These are phyloP conservation scores for Cryptotis parvus DNA, from an alignment of 2,113 vertebrate genomes.

Conservation along the genomic window DNA sequence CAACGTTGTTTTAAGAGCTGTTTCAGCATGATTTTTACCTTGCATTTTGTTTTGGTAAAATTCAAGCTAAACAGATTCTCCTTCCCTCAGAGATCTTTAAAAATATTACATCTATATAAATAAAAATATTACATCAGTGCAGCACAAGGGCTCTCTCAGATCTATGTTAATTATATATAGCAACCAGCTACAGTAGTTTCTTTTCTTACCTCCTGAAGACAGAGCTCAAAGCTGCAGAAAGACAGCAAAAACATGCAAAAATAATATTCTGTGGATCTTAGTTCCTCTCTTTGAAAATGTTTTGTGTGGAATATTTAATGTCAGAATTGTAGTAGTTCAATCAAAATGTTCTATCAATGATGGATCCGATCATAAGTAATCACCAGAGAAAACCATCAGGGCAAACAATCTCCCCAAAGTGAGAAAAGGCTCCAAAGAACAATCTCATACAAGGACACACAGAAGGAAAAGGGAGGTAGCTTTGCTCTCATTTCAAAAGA, in stretches of 20 bases:
- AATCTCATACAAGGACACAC: not conserved
- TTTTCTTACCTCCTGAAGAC: not conserved
- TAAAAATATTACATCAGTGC: not conserved
- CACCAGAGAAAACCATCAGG: not conserved
- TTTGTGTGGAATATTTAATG: not conserved
- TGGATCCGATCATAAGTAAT: not conserved
- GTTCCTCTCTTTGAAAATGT: not conserved
- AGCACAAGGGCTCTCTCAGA: not conserved
- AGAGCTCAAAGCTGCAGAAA: not conserved
- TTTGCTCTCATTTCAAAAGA: not conserved
- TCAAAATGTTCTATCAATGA: not conserved
- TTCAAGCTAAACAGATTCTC: not conserved
- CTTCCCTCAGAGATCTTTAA: not conserved
- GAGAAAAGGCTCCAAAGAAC: not conserved
- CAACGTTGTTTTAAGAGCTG: constrained; percentile 50
- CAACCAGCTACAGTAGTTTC: too few species aligned
- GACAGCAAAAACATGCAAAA: not conserved
- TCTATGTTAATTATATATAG: constrained; percentile 1
- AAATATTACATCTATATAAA: too few species aligned
- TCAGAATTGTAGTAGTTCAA: constrained; percentile 24
- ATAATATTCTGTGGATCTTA: not conserved
- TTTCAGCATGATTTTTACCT: not conserved
- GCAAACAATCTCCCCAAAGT: not conserved
- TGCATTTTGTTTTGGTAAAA: constrained; percentile 28
- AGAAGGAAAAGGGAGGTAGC: not conserved